Evolutionary conservation across 2,113 vertebrate genomes (phyloP).

Genomic region (Deroptyus accipitrinus): DNA sequence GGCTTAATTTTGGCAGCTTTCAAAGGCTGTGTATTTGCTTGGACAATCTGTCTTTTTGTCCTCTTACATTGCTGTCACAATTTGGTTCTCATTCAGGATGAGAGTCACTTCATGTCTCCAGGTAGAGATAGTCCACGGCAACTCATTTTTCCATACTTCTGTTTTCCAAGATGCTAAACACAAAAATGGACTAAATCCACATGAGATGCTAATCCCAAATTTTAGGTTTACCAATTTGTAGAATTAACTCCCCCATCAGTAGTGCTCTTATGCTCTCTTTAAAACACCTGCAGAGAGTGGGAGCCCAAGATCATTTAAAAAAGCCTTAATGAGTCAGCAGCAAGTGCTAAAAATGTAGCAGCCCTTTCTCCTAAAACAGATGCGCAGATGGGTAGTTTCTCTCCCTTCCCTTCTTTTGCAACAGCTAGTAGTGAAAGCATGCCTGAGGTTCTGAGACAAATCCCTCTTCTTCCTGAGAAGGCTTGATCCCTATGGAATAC

Average conservation of each 20-base stretch:
- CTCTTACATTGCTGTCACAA: not conserved
- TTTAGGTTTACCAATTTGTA: not conserved
- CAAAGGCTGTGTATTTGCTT: not conserved
- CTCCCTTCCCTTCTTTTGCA: not conserved
- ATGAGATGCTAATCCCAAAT: not conserved
- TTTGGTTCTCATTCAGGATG: not conserved
- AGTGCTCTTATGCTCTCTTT: not conserved
- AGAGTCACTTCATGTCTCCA: not conserved
- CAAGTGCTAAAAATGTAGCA: not conserved
- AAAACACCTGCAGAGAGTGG: not conserved
- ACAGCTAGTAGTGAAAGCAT: not conserved
- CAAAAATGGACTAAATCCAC: not conserved
- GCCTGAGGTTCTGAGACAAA: not conserved
- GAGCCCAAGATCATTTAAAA: not conserved
- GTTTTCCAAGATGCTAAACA: not conserved
- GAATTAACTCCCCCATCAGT: not conserved
- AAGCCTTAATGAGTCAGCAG: not conserved
- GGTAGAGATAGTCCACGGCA: not conserved
- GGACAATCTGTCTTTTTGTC: not conserved
- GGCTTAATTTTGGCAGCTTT: slow-evolving; percentile 4
- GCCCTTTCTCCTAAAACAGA: not conserved
- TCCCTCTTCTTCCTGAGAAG: not conserved
- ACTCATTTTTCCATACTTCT: not conserved
- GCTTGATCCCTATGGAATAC: not conserved
- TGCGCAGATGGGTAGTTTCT: not conserved